A percentile compares a stretch with the other conserved stretches of the same genome.
Evolutionary conservation across 1,140 invertebrate species (phyloP).

Genomic region (Gryllus bimaculatus): DNA sequence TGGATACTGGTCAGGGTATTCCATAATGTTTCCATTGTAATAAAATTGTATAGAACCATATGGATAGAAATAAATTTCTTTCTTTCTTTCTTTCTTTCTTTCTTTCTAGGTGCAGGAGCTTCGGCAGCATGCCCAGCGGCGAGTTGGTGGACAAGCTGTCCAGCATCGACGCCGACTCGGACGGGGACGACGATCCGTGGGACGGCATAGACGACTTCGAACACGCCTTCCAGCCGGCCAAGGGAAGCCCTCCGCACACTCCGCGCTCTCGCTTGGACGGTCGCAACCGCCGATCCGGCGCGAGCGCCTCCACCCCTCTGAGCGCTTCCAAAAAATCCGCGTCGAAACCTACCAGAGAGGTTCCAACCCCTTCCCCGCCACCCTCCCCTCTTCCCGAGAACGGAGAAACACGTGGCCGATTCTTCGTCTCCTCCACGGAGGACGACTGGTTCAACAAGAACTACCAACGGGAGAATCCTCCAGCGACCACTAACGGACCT

Average conservation of each 20-base stretch:
- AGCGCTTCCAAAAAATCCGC: neutral
- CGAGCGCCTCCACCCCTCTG: neutral
- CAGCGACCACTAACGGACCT: neutral
- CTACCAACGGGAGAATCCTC: neutral
- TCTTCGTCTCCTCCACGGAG: neutral
- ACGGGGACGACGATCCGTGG: neutral
- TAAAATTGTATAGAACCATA: too few relatives aligned
- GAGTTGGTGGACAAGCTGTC: neutral
- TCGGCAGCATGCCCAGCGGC: neutral
- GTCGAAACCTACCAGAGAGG: too few relatives aligned
- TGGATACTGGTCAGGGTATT: too few relatives aligned
- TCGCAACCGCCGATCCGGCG: neutral
- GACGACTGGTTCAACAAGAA: neutral
- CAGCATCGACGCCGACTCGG: neutral
- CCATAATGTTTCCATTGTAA: too few relatives aligned
- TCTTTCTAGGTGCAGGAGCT: neutral
- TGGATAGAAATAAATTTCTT: too few relatives aligned
- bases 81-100: too few relatives aligned
- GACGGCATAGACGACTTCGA: neutral
- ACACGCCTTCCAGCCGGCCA: neutral
- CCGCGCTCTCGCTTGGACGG: neutral
- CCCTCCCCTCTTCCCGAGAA: neutral
- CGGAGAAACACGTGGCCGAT: neutral
- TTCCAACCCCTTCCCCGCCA: neutral
- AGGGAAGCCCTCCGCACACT: neutral